Conservation (phyloP, 2,888 invertebrate genomes). For the Hirtodrosophila trivittata region DNA sequence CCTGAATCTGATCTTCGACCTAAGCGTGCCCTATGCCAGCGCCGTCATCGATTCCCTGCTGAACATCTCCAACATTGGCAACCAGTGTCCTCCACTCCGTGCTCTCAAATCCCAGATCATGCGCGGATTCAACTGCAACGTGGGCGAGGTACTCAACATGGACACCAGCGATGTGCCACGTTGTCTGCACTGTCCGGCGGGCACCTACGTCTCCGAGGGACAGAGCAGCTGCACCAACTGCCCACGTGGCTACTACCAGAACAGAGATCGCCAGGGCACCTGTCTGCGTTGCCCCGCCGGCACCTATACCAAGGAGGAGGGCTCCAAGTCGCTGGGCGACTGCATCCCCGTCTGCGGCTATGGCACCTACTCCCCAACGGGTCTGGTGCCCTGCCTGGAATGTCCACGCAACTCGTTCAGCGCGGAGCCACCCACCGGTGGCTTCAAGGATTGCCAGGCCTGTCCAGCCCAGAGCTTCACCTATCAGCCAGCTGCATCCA, state of each 20-base stretch:
- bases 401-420: constrained; percentile 97
- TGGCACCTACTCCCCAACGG: constrained; percentile 97
- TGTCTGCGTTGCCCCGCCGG: constrained; percentile 96
- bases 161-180: constrained; percentile 95
- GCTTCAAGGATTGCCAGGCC: constrained; percentile 96
- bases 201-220: constrained; percentile 95
- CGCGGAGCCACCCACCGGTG: constrained; percentile 93
- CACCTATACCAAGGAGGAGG: constrained; percentile 95
- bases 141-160: constrained; percentile 97
- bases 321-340: constrained; percentile 92
- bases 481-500: constrained; percentile 95
- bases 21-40: constrained; percentile 96
- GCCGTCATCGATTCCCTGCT: constrained; percentile 94
- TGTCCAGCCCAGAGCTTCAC: constrained; percentile 95
- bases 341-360: constrained; percentile 97
- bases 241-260: constrained; percentile 96
- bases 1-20: constrained; percentile 95
- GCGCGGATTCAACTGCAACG: constrained; percentile 96
- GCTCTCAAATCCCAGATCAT: constrained; percentile 93
- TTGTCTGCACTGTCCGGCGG: constrained; percentile 98
- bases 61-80: constrained; percentile 94
- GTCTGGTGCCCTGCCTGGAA: constrained; percentile 95
- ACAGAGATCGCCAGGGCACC: constrained; percentile 93
- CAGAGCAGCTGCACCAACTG: constrained; percentile 96
- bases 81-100: constrained; percentile 95